Evolutionary conservation across 2,888 invertebrate species (phyloP).

Genomic region (Tetramorium bicarinatum): DNA sequence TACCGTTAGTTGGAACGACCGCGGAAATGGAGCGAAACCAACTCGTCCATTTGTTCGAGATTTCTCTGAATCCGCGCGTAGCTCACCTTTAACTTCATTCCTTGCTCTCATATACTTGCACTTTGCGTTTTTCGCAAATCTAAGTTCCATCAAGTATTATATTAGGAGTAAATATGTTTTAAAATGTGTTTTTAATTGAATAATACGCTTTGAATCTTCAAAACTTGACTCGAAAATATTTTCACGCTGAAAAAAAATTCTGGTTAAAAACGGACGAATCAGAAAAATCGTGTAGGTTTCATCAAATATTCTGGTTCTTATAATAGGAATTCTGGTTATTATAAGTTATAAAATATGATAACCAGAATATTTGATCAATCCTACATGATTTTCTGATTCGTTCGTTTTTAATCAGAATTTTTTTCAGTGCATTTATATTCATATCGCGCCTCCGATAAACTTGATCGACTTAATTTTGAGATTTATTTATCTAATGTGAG

Average conservation of each 20-base stretch:
- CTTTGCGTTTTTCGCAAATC: not conserved
- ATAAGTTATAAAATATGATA: too few species aligned
- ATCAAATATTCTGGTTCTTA: too few species aligned
- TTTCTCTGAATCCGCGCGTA: slow-evolving; percentile 22
- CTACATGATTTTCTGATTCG: too few species aligned
- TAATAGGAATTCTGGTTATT: too few species aligned
- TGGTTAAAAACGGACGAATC: too few species aligned
- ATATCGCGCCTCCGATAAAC: not conserved
- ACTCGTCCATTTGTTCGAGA: slow-evolving; percentile 33
- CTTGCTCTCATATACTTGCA: not conserved
- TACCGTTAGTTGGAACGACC: slow-evolving; percentile 34
- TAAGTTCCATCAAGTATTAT: not conserved
- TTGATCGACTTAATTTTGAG: not conserved
- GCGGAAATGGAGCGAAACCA: slow-evolving; percentile 56
- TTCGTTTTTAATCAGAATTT: too few species aligned
- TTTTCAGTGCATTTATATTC: too few species aligned
- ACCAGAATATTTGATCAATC: too few species aligned
- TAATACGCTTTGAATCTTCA: not conserved
- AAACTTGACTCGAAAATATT: not conserved
- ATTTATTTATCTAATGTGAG: not conserved
- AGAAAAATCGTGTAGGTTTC: too few species aligned
- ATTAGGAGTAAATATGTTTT: not conserved
- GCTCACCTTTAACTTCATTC: slow-evolving; percentile 21
- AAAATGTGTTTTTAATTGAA: not conserved
- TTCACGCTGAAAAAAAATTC: not conserved